Conservation (phyloP, 2,888 invertebrate species). For the Acronicta alni region DNA sequence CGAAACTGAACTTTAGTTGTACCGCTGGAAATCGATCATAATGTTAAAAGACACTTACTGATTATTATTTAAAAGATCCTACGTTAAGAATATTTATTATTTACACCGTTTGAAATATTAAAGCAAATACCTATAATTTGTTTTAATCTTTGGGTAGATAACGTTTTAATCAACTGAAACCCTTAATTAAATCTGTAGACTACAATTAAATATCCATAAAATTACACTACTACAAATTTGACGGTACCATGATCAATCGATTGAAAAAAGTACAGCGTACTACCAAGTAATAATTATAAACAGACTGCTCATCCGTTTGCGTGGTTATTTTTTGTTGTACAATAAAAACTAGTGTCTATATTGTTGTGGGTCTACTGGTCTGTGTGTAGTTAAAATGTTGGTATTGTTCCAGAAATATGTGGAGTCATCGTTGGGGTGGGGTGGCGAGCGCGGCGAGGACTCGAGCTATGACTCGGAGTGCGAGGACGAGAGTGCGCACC, state of each 20-base stretch:
- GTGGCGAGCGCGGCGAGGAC: conserved; percentile 91
- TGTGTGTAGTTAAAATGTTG: background rate
- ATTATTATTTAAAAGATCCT: too few species aligned
- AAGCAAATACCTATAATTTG: conserved; percentile 7
- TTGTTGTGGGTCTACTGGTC: background rate
- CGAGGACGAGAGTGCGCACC: conserved; percentile 91
- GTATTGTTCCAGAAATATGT: conserved; percentile 91
- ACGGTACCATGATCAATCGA: conserved; percentile 8
- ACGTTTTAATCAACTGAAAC: background rate
- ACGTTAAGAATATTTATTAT: too few species aligned
- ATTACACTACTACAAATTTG: background rate
- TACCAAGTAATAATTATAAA: conserved; percentile 12
- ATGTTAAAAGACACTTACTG: too few species aligned
- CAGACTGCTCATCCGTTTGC: background rate
- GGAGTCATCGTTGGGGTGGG: conserved; percentile 91
- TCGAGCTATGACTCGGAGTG: conserved; percentile 96
- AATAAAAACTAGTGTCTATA: background rate
- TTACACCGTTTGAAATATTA: conserved; percentile 16
- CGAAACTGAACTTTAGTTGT: background rate
- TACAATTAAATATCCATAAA: too few species aligned
- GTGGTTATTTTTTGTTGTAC: conserved; percentile 4
- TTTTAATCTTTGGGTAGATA: background rate
- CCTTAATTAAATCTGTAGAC: background rate
- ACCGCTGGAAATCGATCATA: too few species aligned
- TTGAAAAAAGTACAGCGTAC: conserved; percentile 12